Evolutionary conservation across 2,888 invertebrate species (phyloP), one percentile per base, ranked within the genome.

Genomic region (Melipona bicolor): DNA sequence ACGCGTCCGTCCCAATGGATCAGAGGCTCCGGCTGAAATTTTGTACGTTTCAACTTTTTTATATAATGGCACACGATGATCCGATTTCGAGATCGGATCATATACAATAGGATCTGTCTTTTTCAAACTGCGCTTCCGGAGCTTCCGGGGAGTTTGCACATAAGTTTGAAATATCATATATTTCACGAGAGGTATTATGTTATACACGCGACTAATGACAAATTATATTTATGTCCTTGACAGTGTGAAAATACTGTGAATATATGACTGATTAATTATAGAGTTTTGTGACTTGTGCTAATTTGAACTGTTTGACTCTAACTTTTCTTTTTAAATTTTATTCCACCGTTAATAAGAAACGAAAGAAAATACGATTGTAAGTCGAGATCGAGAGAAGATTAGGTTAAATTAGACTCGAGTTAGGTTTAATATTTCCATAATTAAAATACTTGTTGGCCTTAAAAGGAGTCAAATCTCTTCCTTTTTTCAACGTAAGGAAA

Each of bases 51-150:
- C n/a, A 73, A 71, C 65, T 49, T 65, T 70, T 36, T 17, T 50
- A 36, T 13, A 49, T 56, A 62, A 75, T 54, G 21, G 56, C 9
- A 59, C 24, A 17, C 52, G 77, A 64, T 71, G 77, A 77, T 77
- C 67, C 65, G 52, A 77, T 71, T 77, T 52, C n/a, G 50, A 21
- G 52, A 71, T 76, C 59, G 70, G 49, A 69, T 69, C 69, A 67
- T n/a, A 65, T 19, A 19, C 27, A 21, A 32, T 64, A 11, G 50
- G 50, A 65, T 65, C 36, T 36, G 19, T 32, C 32, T 27, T 32
- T 69, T 49, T 59, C 43, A 11, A 50, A 15, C 5, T 27, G 9
- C 19, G 50, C n/a, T 36, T 36, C 43, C 36, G 6, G 6, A 24
- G 43, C 17, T 64, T 59, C 9, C 50, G 3, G 6, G 17, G 49